Evolutionary conservation across 2,113 vertebrate species (phyloP).

Genomic region (Micronycteris hirsuta): DNA sequence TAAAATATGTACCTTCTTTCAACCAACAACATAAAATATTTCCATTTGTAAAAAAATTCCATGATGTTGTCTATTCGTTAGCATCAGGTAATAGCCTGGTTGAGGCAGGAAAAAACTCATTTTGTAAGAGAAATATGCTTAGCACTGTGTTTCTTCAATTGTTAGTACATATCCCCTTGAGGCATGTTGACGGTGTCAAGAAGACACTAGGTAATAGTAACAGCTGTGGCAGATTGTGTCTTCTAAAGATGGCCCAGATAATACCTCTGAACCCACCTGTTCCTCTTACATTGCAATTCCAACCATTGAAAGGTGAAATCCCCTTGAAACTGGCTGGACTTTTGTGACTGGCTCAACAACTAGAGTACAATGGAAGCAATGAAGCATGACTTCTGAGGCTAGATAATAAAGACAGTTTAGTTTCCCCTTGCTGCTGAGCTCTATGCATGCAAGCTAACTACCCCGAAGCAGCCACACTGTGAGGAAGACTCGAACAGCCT

Average conservation of each 20-base stretch:
- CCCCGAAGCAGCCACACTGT: not conserved
- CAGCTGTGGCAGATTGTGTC: not conserved
- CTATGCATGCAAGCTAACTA: not conserved
- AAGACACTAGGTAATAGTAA: not conserved
- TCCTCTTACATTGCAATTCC: not conserved
- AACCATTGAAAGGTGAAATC: not conserved
- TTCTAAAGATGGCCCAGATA: not conserved
- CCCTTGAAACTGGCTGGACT: not conserved
- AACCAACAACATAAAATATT: not conserved
- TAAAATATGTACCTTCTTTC: not conserved
- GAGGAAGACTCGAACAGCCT: not conserved
- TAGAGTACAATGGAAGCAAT: not conserved
- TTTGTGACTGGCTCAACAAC: not conserved
- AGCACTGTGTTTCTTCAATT: not conserved
- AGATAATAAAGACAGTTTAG: not conserved
- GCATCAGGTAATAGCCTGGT: not conserved
- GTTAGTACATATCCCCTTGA: not conserved
- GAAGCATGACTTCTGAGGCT: not conserved
- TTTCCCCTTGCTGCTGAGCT: not conserved
- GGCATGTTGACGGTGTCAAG: not conserved
- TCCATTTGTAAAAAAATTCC: not conserved
- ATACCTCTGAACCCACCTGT: not conserved
- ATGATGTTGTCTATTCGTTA: not conserved
- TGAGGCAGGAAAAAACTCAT: not conserved
- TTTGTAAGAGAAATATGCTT: not conserved